Evolutionary conservation across 1,140 invertebrate species (phyloP), one percentile per base, ranked within the genome.

Genomic region (Lysiphlebus fabarum): DNA sequence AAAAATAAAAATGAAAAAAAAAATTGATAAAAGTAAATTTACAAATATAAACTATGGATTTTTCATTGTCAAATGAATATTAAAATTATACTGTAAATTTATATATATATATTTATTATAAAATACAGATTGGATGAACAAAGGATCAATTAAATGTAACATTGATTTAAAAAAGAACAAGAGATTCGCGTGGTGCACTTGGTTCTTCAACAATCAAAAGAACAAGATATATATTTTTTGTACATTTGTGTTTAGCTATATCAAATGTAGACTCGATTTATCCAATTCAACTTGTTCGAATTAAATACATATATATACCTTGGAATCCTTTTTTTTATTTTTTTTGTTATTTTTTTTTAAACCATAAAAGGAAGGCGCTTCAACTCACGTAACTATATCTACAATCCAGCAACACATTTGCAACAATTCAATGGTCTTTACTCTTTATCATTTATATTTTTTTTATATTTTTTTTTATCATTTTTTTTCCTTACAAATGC

Each of bases 401-500:
- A 12, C 26, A 47, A 47, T 7, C 7, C 12, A 6, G 9, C 44
- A 17, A 14, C n/a, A 12, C 26, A 47, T 12, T 7, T 47, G 26
- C 45, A 26, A 17, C 7, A 48, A 34, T 50, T 5, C 48, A 50
- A 11, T 7, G 34, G 40, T 36, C 36, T 51, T 6, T 53, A 41
- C 9, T 17, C 38, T 26, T 42, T 26, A 11, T 37, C 37, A 12
- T 26, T 26, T 26, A 26, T 26, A 54, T 17, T 49, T 60, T 42
- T 58, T 58, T 56, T n/a, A n/a, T n/a, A n/a, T n/a, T n/a, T n/a
- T n/a, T n/a, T n/a, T n/a, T n/a, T n/a, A n/a, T n/a, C n/a, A n/a
- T n/a, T n/a, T 26, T 26, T 26, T 26, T 26, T 26, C 17, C 17
- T 26, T 26, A 26, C 56, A 59, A 62, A 70, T 66, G 56, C 65